Percentiles rank a stretch among this genome's conserved stretches.
Conservation (phyloP, 2,888 invertebrate genomes). For the Muschampia plurimacula region DNA sequence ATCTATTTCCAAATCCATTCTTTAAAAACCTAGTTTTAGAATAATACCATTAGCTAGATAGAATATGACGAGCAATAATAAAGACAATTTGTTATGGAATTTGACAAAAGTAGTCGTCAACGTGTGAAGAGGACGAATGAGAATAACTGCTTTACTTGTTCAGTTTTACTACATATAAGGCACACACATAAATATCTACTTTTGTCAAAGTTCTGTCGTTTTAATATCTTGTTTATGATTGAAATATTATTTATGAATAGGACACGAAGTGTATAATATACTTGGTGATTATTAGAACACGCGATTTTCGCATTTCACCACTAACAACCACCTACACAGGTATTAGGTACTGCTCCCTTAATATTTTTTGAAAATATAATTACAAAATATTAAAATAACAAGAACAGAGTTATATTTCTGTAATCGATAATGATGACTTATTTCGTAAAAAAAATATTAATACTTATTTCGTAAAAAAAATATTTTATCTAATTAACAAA, state of each 20-base stretch:
- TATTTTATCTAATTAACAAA: too few relatives aligned
- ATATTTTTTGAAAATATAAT: too few relatives aligned
- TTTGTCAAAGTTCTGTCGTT: conserved; percentile 70
- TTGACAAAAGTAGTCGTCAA: conserved; percentile 52
- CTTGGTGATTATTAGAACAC: conserved; percentile 50
- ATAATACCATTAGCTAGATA: conserved; percentile 70
- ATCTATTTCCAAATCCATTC: conserved; percentile 22
- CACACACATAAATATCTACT: conserved; percentile 57
- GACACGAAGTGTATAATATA: conserved; percentile 56
- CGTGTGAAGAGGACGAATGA: conserved; percentile 37
- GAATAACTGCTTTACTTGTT: neutral
- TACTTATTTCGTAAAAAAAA: too few relatives aligned
- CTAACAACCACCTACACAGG: too few relatives aligned
- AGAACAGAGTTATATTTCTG: too few relatives aligned
- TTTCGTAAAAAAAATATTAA: too few relatives aligned
- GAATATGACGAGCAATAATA: conserved; percentile 78
- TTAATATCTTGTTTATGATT: conserved; percentile 59
- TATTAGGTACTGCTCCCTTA: too few relatives aligned
- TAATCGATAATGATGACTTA: too few relatives aligned
- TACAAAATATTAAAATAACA: too few relatives aligned
- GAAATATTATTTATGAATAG: conserved; percentile 53
- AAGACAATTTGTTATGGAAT: conserved; percentile 68
- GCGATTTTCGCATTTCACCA: neutral
- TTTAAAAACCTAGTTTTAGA: conserved; percentile 33
- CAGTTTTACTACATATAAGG: conserved; percentile 6